phyloP scores from a whole-genome alignment of 2,888 invertebrate genomes.

The Drosophila neotestacea region DNA sequence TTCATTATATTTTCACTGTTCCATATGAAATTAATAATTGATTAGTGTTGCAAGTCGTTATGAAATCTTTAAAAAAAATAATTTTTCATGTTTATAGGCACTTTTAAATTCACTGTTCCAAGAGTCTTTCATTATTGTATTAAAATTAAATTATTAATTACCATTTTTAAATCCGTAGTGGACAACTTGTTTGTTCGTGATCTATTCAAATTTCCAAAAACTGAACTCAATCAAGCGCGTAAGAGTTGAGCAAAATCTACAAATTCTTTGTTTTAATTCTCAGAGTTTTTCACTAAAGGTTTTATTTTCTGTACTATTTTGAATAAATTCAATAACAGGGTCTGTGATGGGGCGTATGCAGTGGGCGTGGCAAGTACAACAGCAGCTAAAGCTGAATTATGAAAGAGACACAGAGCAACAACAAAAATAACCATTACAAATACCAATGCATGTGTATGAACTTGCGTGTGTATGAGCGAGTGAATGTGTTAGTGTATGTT shows the following conservation, averaged over 20 bases:
- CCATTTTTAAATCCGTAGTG: background rate
- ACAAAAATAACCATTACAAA: constrained; percentile 25
- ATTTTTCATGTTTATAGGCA: background rate
- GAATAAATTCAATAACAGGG: constrained; percentile 48
- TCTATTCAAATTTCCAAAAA: constrained; percentile 27
- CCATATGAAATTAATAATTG: background rate
- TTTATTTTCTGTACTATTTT: constrained; percentile 35
- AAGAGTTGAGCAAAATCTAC: constrained; percentile 35
- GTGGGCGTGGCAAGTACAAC: constrained; percentile 51
- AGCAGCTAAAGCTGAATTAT: constrained; percentile 68
- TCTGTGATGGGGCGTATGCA: constrained; percentile 16
- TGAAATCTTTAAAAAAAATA: background rate
- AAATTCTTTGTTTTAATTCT: constrained; percentile 37
- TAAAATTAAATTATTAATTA: background rate
- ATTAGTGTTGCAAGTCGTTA: background rate
- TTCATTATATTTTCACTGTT: background rate
- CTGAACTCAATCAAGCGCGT: constrained; percentile 49
- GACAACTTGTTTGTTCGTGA: constrained; percentile 8
- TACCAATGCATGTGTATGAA: constrained; percentile 3
- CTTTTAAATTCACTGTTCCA: background rate
- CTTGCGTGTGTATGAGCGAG: background rate
- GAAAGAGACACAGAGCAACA: constrained; percentile 51
- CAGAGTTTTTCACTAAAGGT: constrained; percentile 27
- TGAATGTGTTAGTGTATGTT: constrained; percentile 35
- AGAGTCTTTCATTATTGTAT: background rate